phyloP scores from a whole-genome alignment of 1,140 invertebrate species.

The Lordiphosa collinella region DNA sequence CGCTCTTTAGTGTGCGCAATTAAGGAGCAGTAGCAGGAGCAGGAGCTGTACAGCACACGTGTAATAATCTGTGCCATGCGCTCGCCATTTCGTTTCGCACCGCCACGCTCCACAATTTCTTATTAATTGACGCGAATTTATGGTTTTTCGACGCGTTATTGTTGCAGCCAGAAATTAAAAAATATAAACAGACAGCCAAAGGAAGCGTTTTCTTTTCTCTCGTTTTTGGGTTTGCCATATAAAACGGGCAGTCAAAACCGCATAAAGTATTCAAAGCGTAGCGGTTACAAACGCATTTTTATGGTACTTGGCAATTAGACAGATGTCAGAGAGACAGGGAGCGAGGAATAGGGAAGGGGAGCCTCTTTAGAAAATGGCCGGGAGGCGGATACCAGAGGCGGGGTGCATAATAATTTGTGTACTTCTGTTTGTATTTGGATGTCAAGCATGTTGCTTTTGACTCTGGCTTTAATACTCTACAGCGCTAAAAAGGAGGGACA shows the following conservation, averaged over 20 bases:
- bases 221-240: slow-evolving; percentile 9
- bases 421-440: slow-evolving; percentile 66
- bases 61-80: slow-evolving; percentile 50
- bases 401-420: slow-evolving; percentile 57
- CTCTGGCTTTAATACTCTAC: slow-evolving; percentile 2
- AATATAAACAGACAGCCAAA: slow-evolving; percentile 62
- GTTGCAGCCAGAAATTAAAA: slow-evolving; percentile 68
- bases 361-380: neutral
- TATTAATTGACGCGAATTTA: slow-evolving; percentile 78
- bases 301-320: slow-evolving; percentile 71
- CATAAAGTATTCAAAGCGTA: slow-evolving; percentile 49
- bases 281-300: slow-evolving; percentile 56
- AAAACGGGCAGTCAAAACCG: slow-evolving; percentile 16
- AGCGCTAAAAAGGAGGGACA: neutral
- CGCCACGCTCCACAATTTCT: slow-evolving; percentile 66
- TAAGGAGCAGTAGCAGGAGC: slow-evolving; percentile 59
- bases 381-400: slow-evolving; percentile 1
- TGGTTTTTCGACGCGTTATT: slow-evolving; percentile 75
- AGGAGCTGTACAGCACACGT: slow-evolving; percentile 27
- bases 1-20: slow-evolving; percentile 71
- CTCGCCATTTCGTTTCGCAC: slow-evolving; percentile 56
- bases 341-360: neutral
- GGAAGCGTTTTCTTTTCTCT: neutral
- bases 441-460: slow-evolving; percentile 26
- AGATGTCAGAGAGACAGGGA: slow-evolving; percentile 1